phyloP scores from a whole-genome alignment of 2,888 invertebrate species.

The Thera britannica region DNA sequence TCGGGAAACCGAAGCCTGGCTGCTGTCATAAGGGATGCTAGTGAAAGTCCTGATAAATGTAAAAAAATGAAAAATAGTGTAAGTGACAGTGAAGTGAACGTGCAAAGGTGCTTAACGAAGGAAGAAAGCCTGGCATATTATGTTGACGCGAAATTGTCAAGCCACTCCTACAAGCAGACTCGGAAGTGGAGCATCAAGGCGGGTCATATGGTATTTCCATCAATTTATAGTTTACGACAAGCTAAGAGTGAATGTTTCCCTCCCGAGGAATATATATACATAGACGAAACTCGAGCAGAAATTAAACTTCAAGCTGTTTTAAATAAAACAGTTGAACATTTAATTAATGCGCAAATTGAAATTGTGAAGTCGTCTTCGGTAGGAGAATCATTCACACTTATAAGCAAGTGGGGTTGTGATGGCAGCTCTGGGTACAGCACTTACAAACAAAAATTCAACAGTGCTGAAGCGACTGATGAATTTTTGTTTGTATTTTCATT shows the following conservation, averaged over 20 bases:
- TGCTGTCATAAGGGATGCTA: constrained; percentile 16
- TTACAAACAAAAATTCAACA: constrained; percentile 30
- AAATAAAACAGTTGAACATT: constrained; percentile 25
- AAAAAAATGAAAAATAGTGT: constrained; percentile 9
- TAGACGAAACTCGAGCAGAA: constrained; percentile 21
- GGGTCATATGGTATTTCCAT: constrained; percentile 35
- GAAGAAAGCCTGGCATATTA: constrained; percentile 34
- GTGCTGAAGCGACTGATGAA: constrained; percentile 21
- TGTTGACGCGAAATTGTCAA: constrained; percentile 32
- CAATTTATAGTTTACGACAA: constrained; percentile 24
- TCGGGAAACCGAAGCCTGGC: constrained; percentile 17
- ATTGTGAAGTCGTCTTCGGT: constrained; percentile 7
- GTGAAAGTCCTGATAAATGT: constrained; percentile 21
- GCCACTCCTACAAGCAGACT: constrained; percentile 31
- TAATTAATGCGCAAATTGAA: constrained; percentile 16
- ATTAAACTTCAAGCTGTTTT: constrained; percentile 28
- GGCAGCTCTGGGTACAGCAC: constrained; percentile 30
- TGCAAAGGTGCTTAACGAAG: constrained; percentile 12
- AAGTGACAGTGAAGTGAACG: neutral
- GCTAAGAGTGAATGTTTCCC: constrained; percentile 23
- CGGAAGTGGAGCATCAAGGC: constrained; percentile 35
- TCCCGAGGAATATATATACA: constrained; percentile 12
- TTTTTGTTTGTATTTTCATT: constrained; percentile 29
- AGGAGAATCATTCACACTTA: constrained; percentile 6
- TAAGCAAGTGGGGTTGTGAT: constrained; percentile 33